These are phyloP conservation scores for Proteles cristata DNA, from an alignment of 2,113 vertebrate genomes.

Conservation along the genomic window DNA sequence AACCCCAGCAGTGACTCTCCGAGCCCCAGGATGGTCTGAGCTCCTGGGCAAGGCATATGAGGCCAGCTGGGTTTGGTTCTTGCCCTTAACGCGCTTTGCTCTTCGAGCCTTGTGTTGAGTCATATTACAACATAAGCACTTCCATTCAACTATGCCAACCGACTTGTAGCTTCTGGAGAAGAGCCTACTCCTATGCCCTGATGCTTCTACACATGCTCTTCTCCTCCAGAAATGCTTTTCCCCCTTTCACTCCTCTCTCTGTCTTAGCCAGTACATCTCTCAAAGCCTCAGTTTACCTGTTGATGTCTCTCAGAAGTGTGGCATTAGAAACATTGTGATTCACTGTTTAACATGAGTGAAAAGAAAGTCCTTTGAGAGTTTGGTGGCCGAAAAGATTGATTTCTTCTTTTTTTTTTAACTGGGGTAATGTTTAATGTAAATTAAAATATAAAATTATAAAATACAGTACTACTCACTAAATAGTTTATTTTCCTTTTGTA, in stretches of 20 bases:
- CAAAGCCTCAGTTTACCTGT: neutral
- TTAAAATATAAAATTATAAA: conserved; percentile 45
- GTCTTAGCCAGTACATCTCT: neutral
- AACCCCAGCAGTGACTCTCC: neutral
- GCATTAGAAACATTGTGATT: neutral
- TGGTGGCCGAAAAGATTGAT: neutral
- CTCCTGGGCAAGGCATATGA: neutral
- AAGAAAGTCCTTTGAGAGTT: neutral
- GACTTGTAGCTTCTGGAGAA: conserved; percentile 15
- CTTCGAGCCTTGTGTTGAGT: neutral
- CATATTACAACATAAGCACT: neutral
- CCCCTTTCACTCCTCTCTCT: neutral
- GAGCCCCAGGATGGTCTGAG: neutral
- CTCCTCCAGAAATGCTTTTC: neutral
- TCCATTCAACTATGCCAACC: neutral
- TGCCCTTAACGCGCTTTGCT: neutral
- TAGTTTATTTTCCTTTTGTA: neutral
- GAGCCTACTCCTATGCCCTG: neutral
- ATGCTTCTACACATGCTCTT: neutral
- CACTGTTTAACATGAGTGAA: neutral
- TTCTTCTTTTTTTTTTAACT: too few relatives aligned
- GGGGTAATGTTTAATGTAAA: conserved; percentile 34
- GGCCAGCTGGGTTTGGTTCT: conserved; percentile 18
- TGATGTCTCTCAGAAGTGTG: neutral
- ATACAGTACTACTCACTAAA: neutral